phyloP scores from a whole-genome alignment of 2,888 invertebrate species.

The Lysandra bellargus region DNA sequence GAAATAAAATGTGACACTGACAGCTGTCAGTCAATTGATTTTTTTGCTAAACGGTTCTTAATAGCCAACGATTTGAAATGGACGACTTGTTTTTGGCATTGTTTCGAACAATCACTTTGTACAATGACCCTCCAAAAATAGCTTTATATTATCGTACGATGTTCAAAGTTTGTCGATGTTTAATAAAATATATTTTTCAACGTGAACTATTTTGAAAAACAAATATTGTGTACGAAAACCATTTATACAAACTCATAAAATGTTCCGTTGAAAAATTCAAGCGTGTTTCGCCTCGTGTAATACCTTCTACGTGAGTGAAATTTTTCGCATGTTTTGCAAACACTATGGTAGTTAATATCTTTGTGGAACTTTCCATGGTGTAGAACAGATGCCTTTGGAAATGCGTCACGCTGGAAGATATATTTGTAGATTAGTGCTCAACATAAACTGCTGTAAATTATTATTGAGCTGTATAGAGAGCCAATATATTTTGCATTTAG shows the following conservation, averaged over 20 bases:
- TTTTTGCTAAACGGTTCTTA: conserved; percentile 8
- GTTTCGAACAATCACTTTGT: background rate
- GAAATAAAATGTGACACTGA: conserved; percentile 22
- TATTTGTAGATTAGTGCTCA: background rate
- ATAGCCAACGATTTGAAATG: conserved; percentile 4
- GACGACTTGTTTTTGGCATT: conserved; percentile 9
- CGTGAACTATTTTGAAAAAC: background rate
- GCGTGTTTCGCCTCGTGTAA: background rate
- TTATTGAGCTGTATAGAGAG: background rate
- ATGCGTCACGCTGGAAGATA: background rate
- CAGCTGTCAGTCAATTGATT: conserved; percentile 4
- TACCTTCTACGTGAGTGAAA: background rate
- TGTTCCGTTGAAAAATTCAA: background rate
- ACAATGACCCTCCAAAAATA: background rate
- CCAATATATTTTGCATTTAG: background rate
- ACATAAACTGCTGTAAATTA: background rate
- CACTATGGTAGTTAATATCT: background rate
- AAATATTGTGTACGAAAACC: conserved; percentile 1
- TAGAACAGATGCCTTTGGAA: background rate
- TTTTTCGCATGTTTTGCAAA: conserved; percentile 17
- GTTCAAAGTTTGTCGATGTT: background rate
- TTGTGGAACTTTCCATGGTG: background rate
- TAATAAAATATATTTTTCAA: background rate
- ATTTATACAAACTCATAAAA: conserved; percentile 1
- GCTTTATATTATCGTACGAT: background rate